These are phyloP conservation scores for Watersipora subatra DNA, from an alignment of 1,140 invertebrate genomes.

Conservation along the genomic window DNA sequence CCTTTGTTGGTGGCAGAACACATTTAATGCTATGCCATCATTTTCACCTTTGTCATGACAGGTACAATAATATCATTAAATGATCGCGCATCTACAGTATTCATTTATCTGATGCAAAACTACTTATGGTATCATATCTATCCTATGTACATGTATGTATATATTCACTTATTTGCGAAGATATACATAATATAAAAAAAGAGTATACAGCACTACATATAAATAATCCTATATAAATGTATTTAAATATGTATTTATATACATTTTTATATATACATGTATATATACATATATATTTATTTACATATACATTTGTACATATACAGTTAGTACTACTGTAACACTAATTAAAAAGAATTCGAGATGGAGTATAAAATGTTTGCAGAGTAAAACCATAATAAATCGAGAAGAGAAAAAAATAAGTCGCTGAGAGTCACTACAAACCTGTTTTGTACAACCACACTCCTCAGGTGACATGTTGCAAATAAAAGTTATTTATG, in stretches of 20 bases:
- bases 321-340: neutral
- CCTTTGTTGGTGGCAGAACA: too few species aligned
- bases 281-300: neutral
- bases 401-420: neutral
- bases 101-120: too few species aligned
- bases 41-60: too few species aligned
- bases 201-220: neutral
- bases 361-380: neutral
- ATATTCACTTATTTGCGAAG: too few species aligned
- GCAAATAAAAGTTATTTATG: too few species aligned
- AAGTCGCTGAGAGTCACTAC: neutral
- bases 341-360: neutral
- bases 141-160: too few species aligned
- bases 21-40: too few species aligned
- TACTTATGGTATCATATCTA: too few species aligned
- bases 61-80: too few species aligned
- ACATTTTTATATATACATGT: neutral
- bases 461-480: neutral
- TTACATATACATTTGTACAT: neutral
- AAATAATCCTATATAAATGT: neutral
- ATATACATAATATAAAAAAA: too few species aligned
- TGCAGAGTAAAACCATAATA: neutral
- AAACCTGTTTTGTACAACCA: neutral
- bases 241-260: neutral
- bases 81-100: too few species aligned